Percentiles rank a stretch among this genome's conserved stretches.
Evolutionary conservation across 2,888 invertebrate species (phyloP).

Genomic region (Clivina fossor): DNA sequence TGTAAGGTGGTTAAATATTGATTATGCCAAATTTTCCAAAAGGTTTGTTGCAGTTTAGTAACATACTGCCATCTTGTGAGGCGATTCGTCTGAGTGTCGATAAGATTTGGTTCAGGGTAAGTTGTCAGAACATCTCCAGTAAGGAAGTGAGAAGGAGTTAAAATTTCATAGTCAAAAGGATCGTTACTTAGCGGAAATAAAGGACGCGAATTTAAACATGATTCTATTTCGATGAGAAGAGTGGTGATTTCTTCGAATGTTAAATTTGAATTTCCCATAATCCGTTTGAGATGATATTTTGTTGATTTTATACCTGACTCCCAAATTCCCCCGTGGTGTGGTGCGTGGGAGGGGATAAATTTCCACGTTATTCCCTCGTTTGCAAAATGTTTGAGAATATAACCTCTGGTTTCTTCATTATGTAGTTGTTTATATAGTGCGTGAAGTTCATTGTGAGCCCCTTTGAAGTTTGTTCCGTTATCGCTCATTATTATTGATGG

Average conservation of each 20-base stretch:
- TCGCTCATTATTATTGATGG: slow-evolving; percentile 1
- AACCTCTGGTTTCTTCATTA: not conserved
- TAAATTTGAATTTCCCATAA: slow-evolving; percentile 1
- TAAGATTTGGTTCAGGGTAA: not conserved
- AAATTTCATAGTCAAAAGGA: slow-evolving; percentile 30
- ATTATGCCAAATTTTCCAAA: not conserved
- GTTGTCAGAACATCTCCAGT: not conserved
- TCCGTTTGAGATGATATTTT: not conserved
- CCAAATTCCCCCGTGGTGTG: slow-evolving; percentile 34
- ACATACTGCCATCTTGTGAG: not conserved
- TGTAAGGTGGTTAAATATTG: not conserved
- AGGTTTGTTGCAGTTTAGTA: not conserved
- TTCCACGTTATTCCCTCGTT: slow-evolving; percentile 34
- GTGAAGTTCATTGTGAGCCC: slow-evolving; percentile 2
- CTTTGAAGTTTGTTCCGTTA: slow-evolving; percentile 14
- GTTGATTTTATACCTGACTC: slow-evolving; percentile 33
- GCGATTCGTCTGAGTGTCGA: too few species aligned
- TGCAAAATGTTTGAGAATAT: slow-evolving; percentile 2
- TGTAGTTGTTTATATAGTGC: slow-evolving; percentile 4
- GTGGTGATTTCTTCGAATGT: slow-evolving; percentile 6
- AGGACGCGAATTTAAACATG: slow-evolving; percentile 31
- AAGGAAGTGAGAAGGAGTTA: slow-evolving; percentile 5
- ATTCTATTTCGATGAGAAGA: slow-evolving; percentile 20
- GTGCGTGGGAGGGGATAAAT: slow-evolving; percentile 39
- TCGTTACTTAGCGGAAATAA: slow-evolving; percentile 33